Evolutionary conservation across 2,797 vertebrate genomes (phyloP).

Genomic region (Ceyx erithaca): DNA sequence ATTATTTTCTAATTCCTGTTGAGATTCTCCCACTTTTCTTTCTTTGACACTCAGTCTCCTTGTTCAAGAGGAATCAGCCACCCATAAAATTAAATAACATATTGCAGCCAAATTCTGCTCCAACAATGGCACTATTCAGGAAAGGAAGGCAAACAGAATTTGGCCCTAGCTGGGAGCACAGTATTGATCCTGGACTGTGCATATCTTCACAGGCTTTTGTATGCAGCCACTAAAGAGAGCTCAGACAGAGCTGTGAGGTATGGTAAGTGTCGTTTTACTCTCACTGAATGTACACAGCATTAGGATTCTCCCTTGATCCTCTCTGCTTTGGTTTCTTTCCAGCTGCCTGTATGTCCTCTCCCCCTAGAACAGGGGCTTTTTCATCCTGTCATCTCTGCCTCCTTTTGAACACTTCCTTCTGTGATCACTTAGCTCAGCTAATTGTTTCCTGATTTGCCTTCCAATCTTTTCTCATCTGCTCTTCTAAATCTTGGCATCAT

Average conservation of each 20-base stretch:
- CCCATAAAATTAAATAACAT: background rate
- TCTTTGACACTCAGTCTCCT: background rate
- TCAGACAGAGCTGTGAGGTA: background rate
- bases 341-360: background rate
- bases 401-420: background rate
- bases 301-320: background rate
- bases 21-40: background rate
- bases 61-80: background rate
- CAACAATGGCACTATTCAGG: background rate
- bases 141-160: background rate
- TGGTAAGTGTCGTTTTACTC: background rate
- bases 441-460: background rate
- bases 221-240: background rate
- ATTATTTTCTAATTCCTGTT: background rate
- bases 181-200: background rate
- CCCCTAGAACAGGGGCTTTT: background rate
- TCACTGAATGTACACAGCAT: background rate
- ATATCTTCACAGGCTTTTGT: background rate
- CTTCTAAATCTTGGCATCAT: background rate
- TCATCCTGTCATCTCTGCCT: background rate
- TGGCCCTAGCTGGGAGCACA: background rate
- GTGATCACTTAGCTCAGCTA: background rate
- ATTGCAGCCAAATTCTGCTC: background rate
- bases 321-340: background rate
- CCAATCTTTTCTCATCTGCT: background rate